phyloP scores from a whole-genome alignment of 2,113 vertebrate species.

The Spheniscus mendiculus region DNA sequence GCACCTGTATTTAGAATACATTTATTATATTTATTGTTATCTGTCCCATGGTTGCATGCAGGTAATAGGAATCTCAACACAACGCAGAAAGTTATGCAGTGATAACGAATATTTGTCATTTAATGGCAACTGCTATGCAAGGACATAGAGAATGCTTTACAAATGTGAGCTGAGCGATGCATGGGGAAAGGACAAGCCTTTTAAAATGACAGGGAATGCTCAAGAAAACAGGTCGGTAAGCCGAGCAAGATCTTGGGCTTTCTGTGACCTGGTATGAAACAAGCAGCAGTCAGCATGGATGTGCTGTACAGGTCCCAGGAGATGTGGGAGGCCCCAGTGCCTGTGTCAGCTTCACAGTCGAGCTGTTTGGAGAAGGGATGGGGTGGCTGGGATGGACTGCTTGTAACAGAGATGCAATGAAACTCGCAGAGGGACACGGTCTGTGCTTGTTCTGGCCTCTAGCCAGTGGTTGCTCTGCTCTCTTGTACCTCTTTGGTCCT shows the following conservation, averaged over 20 bases:
- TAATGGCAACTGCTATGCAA: not conserved
- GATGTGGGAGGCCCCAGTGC: not conserved
- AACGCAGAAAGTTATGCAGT: too few species aligned
- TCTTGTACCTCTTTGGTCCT: too few species aligned
- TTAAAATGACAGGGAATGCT: not conserved
- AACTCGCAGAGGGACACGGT: accelerated
- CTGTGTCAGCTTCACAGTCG: accelerated
- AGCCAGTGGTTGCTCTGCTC: not conserved
- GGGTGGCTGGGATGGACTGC: not conserved
- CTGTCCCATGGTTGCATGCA: not conserved
- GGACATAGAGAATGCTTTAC: not conserved
- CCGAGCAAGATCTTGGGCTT: not conserved
- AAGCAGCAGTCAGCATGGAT: not conserved
- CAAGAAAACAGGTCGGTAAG: not conserved
- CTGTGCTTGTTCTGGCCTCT: not conserved
- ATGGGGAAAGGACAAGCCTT: accelerated
- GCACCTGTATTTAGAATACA: not conserved
- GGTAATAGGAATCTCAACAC: too few species aligned
- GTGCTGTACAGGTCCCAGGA: not conserved
- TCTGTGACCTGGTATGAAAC: not conserved
- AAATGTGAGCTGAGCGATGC: not conserved
- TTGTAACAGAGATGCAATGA: not conserved
- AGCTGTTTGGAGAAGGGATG: not conserved
- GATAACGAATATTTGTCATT: not conserved
- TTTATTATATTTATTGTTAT: not conserved